These are phyloP conservation scores for Spinibarbus caldwelli DNA, from an alignment of 2,797 vertebrate genomes.

Conservation along the genomic window DNA sequence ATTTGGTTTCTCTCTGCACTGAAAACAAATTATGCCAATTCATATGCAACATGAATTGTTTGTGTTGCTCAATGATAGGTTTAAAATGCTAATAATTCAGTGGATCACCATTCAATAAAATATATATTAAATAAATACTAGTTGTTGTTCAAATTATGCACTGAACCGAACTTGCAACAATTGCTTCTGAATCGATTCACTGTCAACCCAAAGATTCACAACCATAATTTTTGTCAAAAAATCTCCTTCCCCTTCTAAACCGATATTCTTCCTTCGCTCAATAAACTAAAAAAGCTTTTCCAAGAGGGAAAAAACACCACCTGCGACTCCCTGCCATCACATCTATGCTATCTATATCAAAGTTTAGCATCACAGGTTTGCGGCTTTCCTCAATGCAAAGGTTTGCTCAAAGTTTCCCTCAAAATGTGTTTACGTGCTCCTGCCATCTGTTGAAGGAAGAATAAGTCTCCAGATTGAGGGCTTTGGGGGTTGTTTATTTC, in stretches of 20 bases:
- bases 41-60: background rate
- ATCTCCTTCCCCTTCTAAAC: background rate
- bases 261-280: background rate
- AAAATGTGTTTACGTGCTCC: slow-evolving; percentile 33
- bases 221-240: background rate
- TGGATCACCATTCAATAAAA: background rate
- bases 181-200: background rate
- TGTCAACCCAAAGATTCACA: background rate
- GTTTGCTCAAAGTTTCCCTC: slow-evolving; percentile 20
- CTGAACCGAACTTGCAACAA: background rate
- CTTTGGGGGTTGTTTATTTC: slow-evolving; percentile 53
- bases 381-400: slow-evolving; percentile 24
- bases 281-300: background rate
- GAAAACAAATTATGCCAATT: background rate
- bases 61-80: background rate
- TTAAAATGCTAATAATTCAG: background rate
- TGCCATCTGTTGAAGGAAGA: slow-evolving; percentile 51
- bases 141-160: background rate
- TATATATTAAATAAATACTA: background rate
- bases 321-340: slow-evolving; percentile 24
- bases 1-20: background rate
- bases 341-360: slow-evolving; percentile 11
- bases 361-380: background rate
- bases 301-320: slow-evolving; percentile 31
- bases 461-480: slow-evolving; percentile 54